phyloP scores from a whole-genome alignment of 23 tunicate species.

The Botrylloides violaceus region DNA sequence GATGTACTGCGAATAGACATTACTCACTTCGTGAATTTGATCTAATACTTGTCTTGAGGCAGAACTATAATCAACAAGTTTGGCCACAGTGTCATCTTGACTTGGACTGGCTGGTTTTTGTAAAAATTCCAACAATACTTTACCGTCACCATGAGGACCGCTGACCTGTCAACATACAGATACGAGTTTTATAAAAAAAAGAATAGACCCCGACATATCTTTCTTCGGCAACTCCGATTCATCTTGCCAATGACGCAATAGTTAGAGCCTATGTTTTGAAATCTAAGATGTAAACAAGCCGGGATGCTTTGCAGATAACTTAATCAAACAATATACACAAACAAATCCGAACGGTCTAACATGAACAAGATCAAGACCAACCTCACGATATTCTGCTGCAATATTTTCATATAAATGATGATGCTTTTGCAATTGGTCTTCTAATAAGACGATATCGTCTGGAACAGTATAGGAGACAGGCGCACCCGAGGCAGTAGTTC shows the following conservation, averaged over 20 bases:
- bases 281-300: too few relatives aligned
- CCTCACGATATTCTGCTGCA: slow-evolving; percentile 71
- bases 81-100: slow-evolving; percentile 55
- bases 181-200: not conserved
- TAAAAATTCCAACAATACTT: slow-evolving; percentile 77
- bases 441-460: slow-evolving; percentile 47
- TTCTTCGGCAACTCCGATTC: too few relatives aligned
- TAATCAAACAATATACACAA: too few relatives aligned
- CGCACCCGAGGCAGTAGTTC: slow-evolving; percentile 34
- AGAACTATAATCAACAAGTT: slow-evolving; percentile 72
- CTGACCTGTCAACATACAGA: slow-evolving; percentile 1
- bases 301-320: too few relatives aligned
- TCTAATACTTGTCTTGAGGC: slow-evolving; percentile 91
- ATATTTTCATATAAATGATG: slow-evolving; percentile 52
- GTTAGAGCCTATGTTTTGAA: too few relatives aligned
- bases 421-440: slow-evolving; percentile 76
- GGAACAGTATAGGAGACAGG: slow-evolving; percentile 19
- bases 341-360: too few relatives aligned
- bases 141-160: slow-evolving; percentile 46
- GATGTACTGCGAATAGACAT: too few relatives aligned
- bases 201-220: too few relatives aligned
- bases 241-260: too few relatives aligned
- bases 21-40: slow-evolving; percentile 88
- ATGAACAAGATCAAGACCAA: slow-evolving; percentile 14
- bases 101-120: slow-evolving; percentile 78